Base-by-base conservation (phyloP, 2,888 invertebrate species). In the Lochmaea capreae region DNA sequence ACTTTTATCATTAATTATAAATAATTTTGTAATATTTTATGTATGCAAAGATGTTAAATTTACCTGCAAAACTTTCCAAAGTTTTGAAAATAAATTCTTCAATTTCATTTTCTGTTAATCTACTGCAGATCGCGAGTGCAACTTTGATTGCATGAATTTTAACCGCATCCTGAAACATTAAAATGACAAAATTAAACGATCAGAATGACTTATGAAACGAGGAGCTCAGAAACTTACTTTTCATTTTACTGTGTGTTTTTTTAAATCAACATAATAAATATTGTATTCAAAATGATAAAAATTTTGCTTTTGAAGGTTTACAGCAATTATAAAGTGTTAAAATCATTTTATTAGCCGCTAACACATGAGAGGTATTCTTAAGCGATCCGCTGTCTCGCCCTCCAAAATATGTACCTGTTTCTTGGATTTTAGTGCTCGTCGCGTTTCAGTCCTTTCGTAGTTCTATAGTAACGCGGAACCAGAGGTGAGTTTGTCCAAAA, bases 111-210 rank as follows among this genome's bases (percentile, higher is more conserved):
- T 81, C 80, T 63, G 79, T 79, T 9, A 85, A 72, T 63, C 80
- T 81, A 59, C 78, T 79, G 1, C 82, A 79, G 16, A 86, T 75
- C 5, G 81, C 81, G 18, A 84, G 72, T 26, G 81, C 83, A 65
- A 83, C 77, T 57, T 82, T 81, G 11, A 83, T 78, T 8, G 81
- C 77, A 16, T 78, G 68, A 16, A 76, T 73, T 66, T 77, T 73
- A 1, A 86, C 84, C 5, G 84, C 82, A 76, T 86, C 86, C 85
- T 86, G 78, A 76, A 80, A 78, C 6, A 67, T 11, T 49, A 67
- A 58, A 42, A 14, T 33, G 16, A 22, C 49, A 16, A 14, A 66
- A 52, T 18, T 2, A 65, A 42, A 18, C 22, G n/a, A 14, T 14
- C n/a, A 67, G 16, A 43, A 65, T 62, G n/a, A 18, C 33, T 33